Evolutionary conservation across 2,888 invertebrate genomes (phyloP), one percentile per base, ranked within the genome.

Genomic region (Acleris sparsana): DNA sequence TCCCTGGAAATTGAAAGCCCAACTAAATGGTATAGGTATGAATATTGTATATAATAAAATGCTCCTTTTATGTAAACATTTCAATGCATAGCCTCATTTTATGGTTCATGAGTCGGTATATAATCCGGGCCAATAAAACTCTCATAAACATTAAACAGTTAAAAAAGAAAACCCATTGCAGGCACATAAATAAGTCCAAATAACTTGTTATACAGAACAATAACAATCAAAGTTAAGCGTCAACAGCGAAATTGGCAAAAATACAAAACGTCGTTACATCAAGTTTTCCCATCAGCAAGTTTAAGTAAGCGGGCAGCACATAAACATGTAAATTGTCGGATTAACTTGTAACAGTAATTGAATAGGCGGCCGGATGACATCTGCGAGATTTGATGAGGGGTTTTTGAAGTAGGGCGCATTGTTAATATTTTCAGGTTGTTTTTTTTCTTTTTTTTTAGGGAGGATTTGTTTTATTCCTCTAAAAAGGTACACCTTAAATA

Each of bases 291-390:
- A 71, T 71, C 71, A 67, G 68, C 78, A 83, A 82, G 81, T 85
- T 86, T 83, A 86, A 87, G 74, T 81, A 85, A 84, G 75, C 79
- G 77, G 70, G 69, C 71, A 69, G 69, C 89, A 87, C 79, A 91
- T 55, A 55, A 89, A 87, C 79, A 91, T 91, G 90, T 84, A 91
- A 89, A 91, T 90, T 80, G 79, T 72, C 72, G 71, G 75, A 87
- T 88, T 86, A 85, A 85, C 86, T 88, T 88, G 82, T 85, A 43
- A 84, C 86, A 84, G 87, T 91, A 89, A 92, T 91, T 86, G 86
- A 90, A 90, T 90, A 75, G 82, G 79, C 76, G 73, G 72, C 76
- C 76, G 29, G 53, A 60, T 64, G 53, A 52, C 63, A 53, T 53
- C 18, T 51, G 51, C 52, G 52, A 55, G 64, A 64, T 59, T 64